Evolutionary conservation across 2,888 invertebrate genomes (phyloP), one percentile per base, ranked within the genome.

Genomic region (Drosophila koepferae): DNA sequence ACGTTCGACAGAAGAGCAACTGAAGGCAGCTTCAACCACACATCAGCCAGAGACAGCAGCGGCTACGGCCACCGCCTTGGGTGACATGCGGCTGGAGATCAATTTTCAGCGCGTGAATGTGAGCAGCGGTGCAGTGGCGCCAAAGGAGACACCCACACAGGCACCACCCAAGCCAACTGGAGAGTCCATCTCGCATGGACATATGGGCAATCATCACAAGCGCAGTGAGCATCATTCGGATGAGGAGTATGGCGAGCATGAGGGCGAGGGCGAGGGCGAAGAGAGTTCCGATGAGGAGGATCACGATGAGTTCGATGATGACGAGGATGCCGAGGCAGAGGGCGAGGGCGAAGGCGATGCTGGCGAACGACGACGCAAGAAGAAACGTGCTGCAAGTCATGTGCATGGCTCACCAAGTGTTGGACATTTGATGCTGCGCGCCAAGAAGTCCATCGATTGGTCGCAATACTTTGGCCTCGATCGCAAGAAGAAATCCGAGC

Each of bases 391-490:
- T 28, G 81, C 80, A 43, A 82, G 77, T 14, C 77, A 78, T 31
- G 38, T 55, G 3, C 83, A 81, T 34, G 69, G 69, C 5, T 41
- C 41, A 8, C 89, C 90, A 18, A 74, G 74, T 14, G 90, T 85
- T 12, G 85, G 85, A 12, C 91, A 91, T 63, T 71, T 91, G 6
- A 77, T 91, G 74, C 85, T 96, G 9, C 95, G 95, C 74, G 88
- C 88, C 66, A 97, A 97, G 93, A 97, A 97, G 92, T 96, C 96
- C 1, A 95, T 97, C 70, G 96, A 97, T 87, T 98, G 97, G 97
- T 96, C 97, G 0, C 96, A 97, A 84, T 97, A 98, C 90, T 97
- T 97, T 89, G 98, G 98, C 0, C 95, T 97, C 72, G 97, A 98
- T 91, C 95, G 97, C 69, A 95, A 95, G 92, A 96, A 96, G 92